Evolutionary conservation across 2,888 invertebrate species (phyloP).

Genomic region (Margaritifera margaritifera): DNA sequence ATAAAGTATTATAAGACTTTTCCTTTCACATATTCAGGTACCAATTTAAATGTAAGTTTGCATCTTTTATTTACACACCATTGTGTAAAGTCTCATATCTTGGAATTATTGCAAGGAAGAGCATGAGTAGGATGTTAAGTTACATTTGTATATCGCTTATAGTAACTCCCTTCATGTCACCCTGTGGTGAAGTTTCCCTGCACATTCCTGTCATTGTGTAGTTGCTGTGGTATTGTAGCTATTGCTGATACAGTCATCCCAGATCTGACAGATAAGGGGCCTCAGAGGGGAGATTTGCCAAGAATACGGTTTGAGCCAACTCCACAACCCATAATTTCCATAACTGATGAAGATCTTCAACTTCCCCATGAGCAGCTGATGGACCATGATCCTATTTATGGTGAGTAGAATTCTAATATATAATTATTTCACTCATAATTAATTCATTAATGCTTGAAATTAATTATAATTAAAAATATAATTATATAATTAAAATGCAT

Average conservation of each 20-base stretch:
- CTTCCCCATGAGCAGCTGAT: slow-evolving; percentile 50
- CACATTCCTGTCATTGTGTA: neutral
- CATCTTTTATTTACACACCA: too few relatives aligned
- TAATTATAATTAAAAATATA: too few relatives aligned
- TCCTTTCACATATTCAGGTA: too few relatives aligned
- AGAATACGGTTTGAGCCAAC: slow-evolving; percentile 60
- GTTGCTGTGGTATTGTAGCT: neutral
- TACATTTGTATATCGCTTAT: neutral
- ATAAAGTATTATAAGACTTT: too few relatives aligned
- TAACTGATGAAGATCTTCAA: slow-evolving; percentile 45
- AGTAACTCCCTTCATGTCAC: neutral
- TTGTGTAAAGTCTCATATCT: too few relatives aligned
- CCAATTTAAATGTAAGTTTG: too few relatives aligned
- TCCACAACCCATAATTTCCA: slow-evolving; percentile 59
- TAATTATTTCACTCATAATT: too few relatives aligned
- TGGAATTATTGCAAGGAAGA: too few relatives aligned
- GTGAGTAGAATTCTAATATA: slow-evolving; percentile 19
- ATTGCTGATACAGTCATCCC: neutral
- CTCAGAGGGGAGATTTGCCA: slow-evolving; percentile 53
- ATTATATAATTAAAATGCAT: neutral
- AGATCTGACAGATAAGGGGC: slow-evolving; percentile 30
- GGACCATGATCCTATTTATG: slow-evolving; percentile 29
- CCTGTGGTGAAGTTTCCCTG: neutral
- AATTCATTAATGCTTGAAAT: too few relatives aligned
- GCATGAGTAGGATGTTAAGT: too few relatives aligned